Percentiles rank a stretch among this genome's conserved stretches.
Conservation (phyloP, 1,140 invertebrate genomes). For the Cydia fagiglandana region DNA sequence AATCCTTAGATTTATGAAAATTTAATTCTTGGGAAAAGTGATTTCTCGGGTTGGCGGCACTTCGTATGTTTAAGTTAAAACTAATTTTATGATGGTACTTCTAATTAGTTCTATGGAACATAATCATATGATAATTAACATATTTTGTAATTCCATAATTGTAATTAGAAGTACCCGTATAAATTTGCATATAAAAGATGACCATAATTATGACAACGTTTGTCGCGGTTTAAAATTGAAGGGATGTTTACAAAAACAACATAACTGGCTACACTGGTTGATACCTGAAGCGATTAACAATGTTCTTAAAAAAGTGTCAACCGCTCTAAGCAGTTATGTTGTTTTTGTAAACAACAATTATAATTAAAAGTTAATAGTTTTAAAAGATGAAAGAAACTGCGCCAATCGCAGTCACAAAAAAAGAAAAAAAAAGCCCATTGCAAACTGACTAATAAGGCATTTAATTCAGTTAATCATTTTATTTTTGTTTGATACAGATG, state of each 20-base stretch:
- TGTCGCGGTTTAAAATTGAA: not conserved
- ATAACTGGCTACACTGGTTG: too few species aligned
- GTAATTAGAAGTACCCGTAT: not conserved
- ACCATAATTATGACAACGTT: not conserved
- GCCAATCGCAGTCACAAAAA: not conserved
- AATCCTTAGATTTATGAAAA: too few species aligned
- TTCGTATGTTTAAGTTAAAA: not conserved
- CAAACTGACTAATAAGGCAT: too few species aligned
- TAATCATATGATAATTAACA: not conserved
- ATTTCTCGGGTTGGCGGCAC: not conserved
- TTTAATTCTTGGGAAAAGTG: too few species aligned
- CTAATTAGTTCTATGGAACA: not conserved
- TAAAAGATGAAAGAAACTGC: not conserved
- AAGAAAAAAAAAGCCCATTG: not conserved
- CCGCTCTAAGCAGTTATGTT: too few species aligned
- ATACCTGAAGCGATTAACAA: too few species aligned
- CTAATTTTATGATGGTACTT: not conserved
- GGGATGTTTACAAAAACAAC: too few species aligned
- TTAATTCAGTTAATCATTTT: not conserved
- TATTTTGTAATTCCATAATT: not conserved
- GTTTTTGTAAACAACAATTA: too few species aligned
- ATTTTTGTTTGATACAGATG: not conserved
- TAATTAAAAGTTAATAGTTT: too few species aligned
- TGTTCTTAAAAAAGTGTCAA: too few species aligned
- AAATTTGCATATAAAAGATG: not conserved